Evolutionary conservation across 1,140 invertebrate genomes (phyloP), one percentile per base, ranked within the genome.

Genomic region (Platyscapa corneri): DNA sequence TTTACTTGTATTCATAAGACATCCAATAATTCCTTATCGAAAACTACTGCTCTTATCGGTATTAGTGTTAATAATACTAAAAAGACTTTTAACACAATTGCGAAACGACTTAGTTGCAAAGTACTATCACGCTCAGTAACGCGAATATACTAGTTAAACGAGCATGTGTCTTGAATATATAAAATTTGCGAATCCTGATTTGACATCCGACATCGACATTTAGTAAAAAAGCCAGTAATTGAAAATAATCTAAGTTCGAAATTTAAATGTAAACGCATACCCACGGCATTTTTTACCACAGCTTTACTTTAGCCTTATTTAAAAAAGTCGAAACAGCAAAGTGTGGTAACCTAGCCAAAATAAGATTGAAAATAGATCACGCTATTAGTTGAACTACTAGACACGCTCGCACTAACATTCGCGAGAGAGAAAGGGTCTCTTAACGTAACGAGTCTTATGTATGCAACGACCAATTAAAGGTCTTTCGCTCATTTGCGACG

Each of bases 171-270:
- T 82, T 53, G 65, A 82, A 82, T 82, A 37, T 53, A 53, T 70
- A 72, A 70, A 74, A n/a, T 74, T 27, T 6, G 39, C 70, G 37
- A 42, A n/a, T 42, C 70, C 23, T 1, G 37, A 23, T 6, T 42
- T 27, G 70, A 74, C 39, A 74, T 74, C 70, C 37, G 70, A 39
- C 20, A n/a, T 10, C 32, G 70, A 27, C 5, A 46, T 46, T 12
- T 7, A 10, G 56, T 27, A 74, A 74, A 74, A 74, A 56, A n/a
- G 49, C 46, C 70, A 18, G 70, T 70, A 82, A 82, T 82, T 82
- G 75, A 74, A 82, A 82, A 82, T 82, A 82, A 82, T 60, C 79
- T 70, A 75, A 82, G 70, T 56, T 75, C 70, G 81, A 72, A 56
- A 82, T 82, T 82, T 70, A 75, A 70, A 82, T 82, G 49, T 27